Evolutionary conservation across 2,113 vertebrate genomes (phyloP).

Genomic region (Urocolius indicus): DNA sequence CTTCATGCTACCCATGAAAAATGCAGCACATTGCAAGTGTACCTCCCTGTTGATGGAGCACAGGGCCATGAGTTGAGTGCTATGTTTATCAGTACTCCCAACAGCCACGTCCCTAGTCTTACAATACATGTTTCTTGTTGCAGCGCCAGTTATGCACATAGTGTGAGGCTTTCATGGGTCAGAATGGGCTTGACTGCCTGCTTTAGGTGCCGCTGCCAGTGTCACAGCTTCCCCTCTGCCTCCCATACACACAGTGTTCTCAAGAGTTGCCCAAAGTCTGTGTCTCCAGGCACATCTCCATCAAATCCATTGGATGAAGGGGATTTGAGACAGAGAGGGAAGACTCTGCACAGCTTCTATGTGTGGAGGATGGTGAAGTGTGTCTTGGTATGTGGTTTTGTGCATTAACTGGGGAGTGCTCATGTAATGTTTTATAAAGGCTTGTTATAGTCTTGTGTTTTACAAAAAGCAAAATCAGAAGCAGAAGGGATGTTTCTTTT

Average conservation of each 20-base stretch:
- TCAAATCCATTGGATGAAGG: neutral
- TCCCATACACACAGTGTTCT: accelerated
- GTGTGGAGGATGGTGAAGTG: neutral
- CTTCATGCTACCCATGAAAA: neutral
- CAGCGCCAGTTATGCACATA: accelerated
- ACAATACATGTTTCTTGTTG: too few species aligned
- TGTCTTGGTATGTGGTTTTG: neutral
- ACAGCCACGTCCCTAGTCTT: accelerated
- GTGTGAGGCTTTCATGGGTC: neutral
- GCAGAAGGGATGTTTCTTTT: neutral
- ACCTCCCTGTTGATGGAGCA: neutral
- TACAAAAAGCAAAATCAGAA: neutral
- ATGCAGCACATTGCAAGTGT: accelerated
- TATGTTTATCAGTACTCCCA: neutral
- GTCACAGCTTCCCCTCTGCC: neutral
- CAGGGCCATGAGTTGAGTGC: neutral
- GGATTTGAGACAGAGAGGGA: neutral
- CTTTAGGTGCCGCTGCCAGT: neutral
- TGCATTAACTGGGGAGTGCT: neutral
- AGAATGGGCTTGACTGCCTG: neutral
- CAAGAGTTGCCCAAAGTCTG: accelerated
- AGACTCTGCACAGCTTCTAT: accelerated
- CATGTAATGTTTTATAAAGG: neutral
- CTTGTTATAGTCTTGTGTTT: neutral
- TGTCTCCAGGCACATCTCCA: accelerated